These are phyloP conservation scores for Aphelenchoides besseyi DNA, from an alignment of 1,140 invertebrate species.

Conservation along the genomic window DNA sequence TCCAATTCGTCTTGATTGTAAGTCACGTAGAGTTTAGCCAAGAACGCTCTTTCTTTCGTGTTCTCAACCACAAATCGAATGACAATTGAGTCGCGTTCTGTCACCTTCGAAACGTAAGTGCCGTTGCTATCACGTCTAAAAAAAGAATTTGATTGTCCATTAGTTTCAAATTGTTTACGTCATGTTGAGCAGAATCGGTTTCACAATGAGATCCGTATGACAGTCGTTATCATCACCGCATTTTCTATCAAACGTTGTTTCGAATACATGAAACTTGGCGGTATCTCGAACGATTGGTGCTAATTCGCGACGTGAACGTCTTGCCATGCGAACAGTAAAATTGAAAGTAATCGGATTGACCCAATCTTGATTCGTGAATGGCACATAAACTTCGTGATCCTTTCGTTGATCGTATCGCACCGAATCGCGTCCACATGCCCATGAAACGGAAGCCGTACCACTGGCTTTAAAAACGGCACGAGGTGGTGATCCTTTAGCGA, in stretches of 20 bases:
- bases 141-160: constrained; percentile 11
- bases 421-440: constrained; percentile 36
- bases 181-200: constrained; percentile 42
- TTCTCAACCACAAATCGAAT: constrained; percentile 51
- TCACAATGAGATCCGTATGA: constrained; percentile 42
- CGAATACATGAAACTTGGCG: constrained; percentile 33
- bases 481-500: constrained; percentile 37
- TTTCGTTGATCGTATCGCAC: constrained; percentile 11
- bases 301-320: constrained; percentile 4
- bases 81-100: constrained; percentile 46
- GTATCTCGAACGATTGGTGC: constrained; percentile 8
- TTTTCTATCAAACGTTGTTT: constrained; percentile 47
- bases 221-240: constrained; percentile 55
- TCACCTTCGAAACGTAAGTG: constrained; percentile 46
- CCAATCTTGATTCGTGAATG: constrained; percentile 48
- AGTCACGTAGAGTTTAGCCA: constrained; percentile 47
- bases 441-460: constrained; percentile 5
- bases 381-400: constrained; percentile 33
- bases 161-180: constrained; percentile 45
- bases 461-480: constrained; percentile 26
- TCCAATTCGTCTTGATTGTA: constrained; percentile 58
- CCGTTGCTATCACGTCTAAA: constrained; percentile 29
- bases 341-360: constrained; percentile 58
- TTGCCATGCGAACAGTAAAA: constrained; percentile 46
- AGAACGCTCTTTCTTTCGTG: constrained; percentile 44